phyloP scores from a whole-genome alignment of 2,797 vertebrate genomes.

The Sebastes taczanowskii region DNA sequence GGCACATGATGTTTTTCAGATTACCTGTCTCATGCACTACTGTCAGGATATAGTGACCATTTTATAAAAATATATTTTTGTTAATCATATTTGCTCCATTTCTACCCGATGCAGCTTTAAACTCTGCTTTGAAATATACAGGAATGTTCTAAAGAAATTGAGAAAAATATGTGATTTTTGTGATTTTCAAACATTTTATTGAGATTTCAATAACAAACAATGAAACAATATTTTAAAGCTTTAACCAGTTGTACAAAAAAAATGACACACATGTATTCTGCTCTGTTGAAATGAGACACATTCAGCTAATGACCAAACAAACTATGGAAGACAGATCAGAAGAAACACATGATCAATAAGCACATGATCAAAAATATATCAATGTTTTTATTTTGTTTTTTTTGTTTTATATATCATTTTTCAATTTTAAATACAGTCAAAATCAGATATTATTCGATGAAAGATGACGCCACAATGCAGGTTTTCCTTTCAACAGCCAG shows the following conservation, averaged over 20 bases:
- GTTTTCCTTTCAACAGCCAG: constrained; percentile 41
- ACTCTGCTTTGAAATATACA: not conserved
- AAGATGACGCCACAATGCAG: not conserved
- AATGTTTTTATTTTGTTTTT: not conserved
- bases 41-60: too few species aligned
- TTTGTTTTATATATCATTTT: not conserved
- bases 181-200: not conserved
- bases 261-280: not conserved
- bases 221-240: not conserved
- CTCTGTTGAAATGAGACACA: not conserved
- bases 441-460: not conserved
- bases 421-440: not conserved
- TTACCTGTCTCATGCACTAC: too few species aligned
- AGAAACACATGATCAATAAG: not conserved
- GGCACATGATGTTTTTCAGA: too few species aligned
- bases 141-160: not conserved
- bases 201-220: not conserved
- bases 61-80: too few species aligned
- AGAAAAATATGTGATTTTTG: not conserved
- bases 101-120: rapidly evolving
- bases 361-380: not conserved
- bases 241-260: not conserved
- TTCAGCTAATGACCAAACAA: not conserved
- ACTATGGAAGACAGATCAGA: not conserved
- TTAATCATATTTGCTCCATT: too few species aligned